phyloP scores from a whole-genome alignment of 2,113 vertebrate species.

The Salminus brasiliensis region DNA sequence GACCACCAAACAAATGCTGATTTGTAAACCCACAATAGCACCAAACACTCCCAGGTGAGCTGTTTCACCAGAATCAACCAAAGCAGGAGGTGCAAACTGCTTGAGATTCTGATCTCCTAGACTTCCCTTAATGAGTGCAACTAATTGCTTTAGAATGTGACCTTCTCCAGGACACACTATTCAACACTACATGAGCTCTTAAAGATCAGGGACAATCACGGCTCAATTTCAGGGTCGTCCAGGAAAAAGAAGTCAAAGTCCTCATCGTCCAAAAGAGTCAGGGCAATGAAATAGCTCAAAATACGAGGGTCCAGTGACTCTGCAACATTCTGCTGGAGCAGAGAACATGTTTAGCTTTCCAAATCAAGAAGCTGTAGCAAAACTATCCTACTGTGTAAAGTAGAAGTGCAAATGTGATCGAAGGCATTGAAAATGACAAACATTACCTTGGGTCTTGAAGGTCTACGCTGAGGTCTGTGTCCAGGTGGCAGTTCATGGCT shows the following conservation, averaged over 20 bases:
- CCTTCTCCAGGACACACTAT: background rate
- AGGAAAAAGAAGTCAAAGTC: background rate
- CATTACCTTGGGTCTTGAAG: conserved; percentile 59
- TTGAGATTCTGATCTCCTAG: background rate
- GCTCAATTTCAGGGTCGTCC: background rate
- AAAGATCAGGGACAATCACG: background rate
- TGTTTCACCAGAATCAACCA: background rate
- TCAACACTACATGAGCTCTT: background rate
- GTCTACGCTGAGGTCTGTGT: conserved; percentile 43
- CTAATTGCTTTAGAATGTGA: background rate
- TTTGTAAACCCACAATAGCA: conserved; percentile 5
- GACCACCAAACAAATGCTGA: conserved; percentile 35
- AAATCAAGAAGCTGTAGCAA: too few species aligned
- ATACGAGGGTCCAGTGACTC: conserved; percentile 64
- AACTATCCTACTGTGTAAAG: too few species aligned
- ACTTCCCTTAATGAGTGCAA: background rate
- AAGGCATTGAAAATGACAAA: background rate
- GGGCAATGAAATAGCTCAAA: conserved; percentile 67
- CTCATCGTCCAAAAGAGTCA: conserved; percentile 59
- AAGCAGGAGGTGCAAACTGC: background rate
- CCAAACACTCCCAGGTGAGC: conserved; percentile 8
- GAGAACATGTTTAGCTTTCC: background rate
- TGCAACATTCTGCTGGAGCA: conserved; percentile 38
- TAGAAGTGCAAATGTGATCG: too few species aligned
- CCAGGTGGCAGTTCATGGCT: conserved; percentile 73